phyloP scores from a whole-genome alignment of 2,797 vertebrate genomes.

The Takifugu rubripes region DNA sequence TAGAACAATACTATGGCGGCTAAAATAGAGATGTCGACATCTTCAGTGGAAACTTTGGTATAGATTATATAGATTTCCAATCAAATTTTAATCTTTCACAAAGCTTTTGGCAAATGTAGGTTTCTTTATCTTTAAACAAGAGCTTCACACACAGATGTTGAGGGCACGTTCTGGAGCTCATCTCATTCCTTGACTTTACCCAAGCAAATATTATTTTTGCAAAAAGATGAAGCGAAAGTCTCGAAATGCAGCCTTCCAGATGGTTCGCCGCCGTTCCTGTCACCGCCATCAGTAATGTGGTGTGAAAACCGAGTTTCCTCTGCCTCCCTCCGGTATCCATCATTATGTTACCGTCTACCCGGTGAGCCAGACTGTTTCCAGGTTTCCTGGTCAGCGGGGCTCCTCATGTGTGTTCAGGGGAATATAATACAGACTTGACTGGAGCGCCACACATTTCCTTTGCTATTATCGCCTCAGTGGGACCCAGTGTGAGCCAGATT shows the following conservation, averaged over 20 bases:
- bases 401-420: conserved; percentile 29
- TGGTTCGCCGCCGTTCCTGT: conserved; percentile 6
- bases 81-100: too few species aligned
- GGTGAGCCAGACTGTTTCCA: conserved; percentile 34
- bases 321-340: conserved; percentile 28
- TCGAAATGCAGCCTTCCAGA: conserved; percentile 13
- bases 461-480: conserved; percentile 51
- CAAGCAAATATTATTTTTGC: background rate
- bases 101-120: too few species aligned
- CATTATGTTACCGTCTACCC: conserved; percentile 45
- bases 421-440: conserved; percentile 25
- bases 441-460: conserved; percentile 20
- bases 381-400: conserved; percentile 52
- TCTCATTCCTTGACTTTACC: too few species aligned
- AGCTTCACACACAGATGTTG: too few species aligned
- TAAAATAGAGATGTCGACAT: too few species aligned
- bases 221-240: background rate
- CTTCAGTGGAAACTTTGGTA: too few species aligned
- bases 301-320: conserved; percentile 29
- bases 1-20: too few species aligned
- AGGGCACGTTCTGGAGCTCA: too few species aligned
- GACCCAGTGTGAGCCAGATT: conserved; percentile 21
- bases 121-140: too few species aligned
- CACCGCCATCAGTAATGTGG: conserved; percentile 2
- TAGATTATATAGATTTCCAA: too few species aligned